A percentile compares a stretch with the other conserved stretches of the same genome.
Evolutionary conservation across 2,797 vertebrate species (phyloP).

Genomic region (Thamnophis elegans): DNA sequence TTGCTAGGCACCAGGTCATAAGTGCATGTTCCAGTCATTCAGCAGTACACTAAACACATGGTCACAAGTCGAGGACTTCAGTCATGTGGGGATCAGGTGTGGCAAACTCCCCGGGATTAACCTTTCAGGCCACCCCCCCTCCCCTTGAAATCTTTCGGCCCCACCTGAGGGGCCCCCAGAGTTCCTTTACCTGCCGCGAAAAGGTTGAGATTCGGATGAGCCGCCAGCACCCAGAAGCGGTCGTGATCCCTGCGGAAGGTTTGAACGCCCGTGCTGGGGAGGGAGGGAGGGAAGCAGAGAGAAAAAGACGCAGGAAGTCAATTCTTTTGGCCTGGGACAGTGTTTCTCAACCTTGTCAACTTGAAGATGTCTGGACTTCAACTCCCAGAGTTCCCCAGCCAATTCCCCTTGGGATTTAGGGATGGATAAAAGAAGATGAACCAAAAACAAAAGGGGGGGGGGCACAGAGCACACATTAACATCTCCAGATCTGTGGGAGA

Average conservation of each 20-base stretch:
- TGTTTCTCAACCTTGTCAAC: too few relatives aligned
- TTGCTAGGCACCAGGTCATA: neutral
- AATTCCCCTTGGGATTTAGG: neutral
- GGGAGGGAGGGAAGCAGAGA: neutral
- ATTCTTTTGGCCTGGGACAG: too few relatives aligned
- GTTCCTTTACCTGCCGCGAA: constrained; percentile 86
- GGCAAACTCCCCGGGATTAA: neutral
- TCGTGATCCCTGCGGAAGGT: constrained; percentile 96
- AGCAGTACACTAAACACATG: neutral
- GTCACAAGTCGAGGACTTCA: neutral
- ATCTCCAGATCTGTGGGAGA: neutral
- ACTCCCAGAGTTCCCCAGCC: too few relatives aligned
- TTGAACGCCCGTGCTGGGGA: constrained; percentile 87
- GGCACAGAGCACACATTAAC: neutral
- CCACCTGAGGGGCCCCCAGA: neutral
- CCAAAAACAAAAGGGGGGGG: too few relatives aligned
- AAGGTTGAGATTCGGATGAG: constrained; percentile 96
- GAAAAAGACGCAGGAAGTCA: neutral
- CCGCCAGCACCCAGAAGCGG: constrained; percentile 95
- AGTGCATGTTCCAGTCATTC: neutral
- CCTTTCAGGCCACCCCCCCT: neutral
- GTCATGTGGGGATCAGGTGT: neutral
- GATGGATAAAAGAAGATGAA: neutral
- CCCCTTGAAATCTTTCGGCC: neutral
- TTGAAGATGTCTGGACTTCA: too few relatives aligned